Base-by-base conservation (phyloP, 2,797 vertebrate species). In the Cossypha caffra region DNA sequence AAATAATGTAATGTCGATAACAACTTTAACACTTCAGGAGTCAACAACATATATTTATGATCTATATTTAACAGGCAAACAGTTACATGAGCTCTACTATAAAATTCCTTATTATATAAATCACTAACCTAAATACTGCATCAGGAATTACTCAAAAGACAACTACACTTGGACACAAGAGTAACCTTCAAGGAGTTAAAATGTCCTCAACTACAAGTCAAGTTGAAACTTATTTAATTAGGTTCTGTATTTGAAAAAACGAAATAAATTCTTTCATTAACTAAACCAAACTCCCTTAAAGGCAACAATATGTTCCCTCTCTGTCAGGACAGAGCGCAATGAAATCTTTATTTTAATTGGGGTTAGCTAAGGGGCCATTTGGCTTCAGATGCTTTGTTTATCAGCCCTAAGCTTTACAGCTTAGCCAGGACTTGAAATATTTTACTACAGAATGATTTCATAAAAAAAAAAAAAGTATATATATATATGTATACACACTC, bases 291-390 rank as follows among this genome's bases (percentile, higher is more conserved):
- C 97, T 98, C 97, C 97, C 98, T 98, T 98, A 97, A 98, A 98
- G 98, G 98, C 98, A 98, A 98, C 98, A 98, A 98, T 98, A 98
- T 98, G 98, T 97, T 98, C 97, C 97, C 86, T 97, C 97, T 98
- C 97, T 98, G 97, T 98, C 97, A 98, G 97, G 97, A 98, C 97
- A 98, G 97, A 98, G 97, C 88, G 96, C 96, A 98, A 97, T 96
- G 97, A 98, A 98, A 98, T 98, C 97, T 98, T 97, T 97, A 97
- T 97, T 98, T 98, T 98, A 98, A 98, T 98, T 98, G 98, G 98
- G 97, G 98, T 98, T 98, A 98, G 97, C 97, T 97, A 96, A 97
- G 94, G 97, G 98, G 98, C 97, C 98, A 98, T 97, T 98, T 98
- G 97, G 97, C 97, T 98, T 98, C 97, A 95, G 95, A 97, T 92